Evolutionary conservation across 2,797 vertebrate species (phyloP), one percentile per base, ranked within the genome.

Genomic region (Liparis tanakae): DNA sequence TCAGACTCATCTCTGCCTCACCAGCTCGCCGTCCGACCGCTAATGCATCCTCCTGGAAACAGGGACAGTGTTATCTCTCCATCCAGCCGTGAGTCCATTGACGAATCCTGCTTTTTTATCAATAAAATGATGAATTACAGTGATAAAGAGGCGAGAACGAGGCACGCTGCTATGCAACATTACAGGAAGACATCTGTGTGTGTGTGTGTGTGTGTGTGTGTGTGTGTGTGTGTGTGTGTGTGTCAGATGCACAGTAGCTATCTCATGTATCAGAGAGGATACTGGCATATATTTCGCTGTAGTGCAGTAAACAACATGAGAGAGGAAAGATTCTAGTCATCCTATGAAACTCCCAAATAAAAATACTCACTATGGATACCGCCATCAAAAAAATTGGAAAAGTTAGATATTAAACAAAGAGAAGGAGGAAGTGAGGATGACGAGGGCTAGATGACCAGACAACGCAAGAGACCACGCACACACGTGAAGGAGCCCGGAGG

Each of bases 1-100:
- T 98, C 93, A 99, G 94, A 94, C 97, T 99, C 97, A 99, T 98
- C 82, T 89, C 89, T 84, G 86, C 85, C 70, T 85, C 71, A 13
- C 17, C n/a, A 63, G 82, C 60, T 85, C 80, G 80, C 78, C 82
- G 78, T 46, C 61, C 61, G 81, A 87, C 83, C 88, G 86, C 92
- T 95, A 96, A 82, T 83, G 90, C 95, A 95, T 95, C 91, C 95
- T 96, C 78, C 74, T 89, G 64, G 57, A 68, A 79, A 81, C 43
- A 70, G 67, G 25, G 13, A 33, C 17, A 62, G 36, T 5, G 46
- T 72, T 39, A 12, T 6, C 15, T 34, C 9, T 17, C 12, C 12
- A 17, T 53, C 14, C 10, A 37, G 75, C 6, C 3, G 12, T 8
- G 46, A 13, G 15, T 44, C 14, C 57, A 10, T 64, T n/a, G 22